Base-by-base conservation (phyloP, 2,888 invertebrate species). In the Epistrophe grossulariae region DNA sequence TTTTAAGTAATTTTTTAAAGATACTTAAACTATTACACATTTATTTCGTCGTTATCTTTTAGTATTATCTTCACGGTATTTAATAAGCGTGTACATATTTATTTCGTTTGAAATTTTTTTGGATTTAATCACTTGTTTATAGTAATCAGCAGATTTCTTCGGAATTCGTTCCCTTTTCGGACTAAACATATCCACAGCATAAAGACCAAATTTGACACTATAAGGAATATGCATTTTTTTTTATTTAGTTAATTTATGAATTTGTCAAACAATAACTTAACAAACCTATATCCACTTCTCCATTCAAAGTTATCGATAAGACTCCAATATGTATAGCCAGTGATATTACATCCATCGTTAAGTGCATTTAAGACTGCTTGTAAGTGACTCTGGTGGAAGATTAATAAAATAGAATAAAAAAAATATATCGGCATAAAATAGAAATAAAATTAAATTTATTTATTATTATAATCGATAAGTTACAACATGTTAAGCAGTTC, bases 191-290 rank as follows among this genome's bases (percentile, higher is more conserved):
- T 97, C 94, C 0, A 97, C 95, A 89, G 94, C 93, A 89, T 95
- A 95, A 0, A 97, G 89, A 9, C 97, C 97, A 91, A 95, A 97
- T 90, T 94, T 94, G 87, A 94, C 93, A n/a, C 95, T 96, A n/a
- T n/a, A 91, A 76, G 94, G 1, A 19, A 31, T 28, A 45, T 24
- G 3, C 3, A 24, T 24, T 24, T 24, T 24, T 24, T 1, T 24
- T 35, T 19, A 13, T 4, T 50, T 11, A 4, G 4, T 50, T 6
- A 17, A 38, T 35, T 35, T 31, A 2, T 57, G 72, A 77, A 6
- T 17, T 13, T 7, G 77, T 66, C 59, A 87, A 74, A 79, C 13
- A 19, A 17, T 35, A 13, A 11, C 4, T 13, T 19, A 52, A 59
- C 90, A 89, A 88, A 91, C 91, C 90, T 91, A 62, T 90, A 92